These are phyloP conservation scores for Semnornis frantzii DNA, from an alignment of 2,113 vertebrate genomes.

Conservation along the genomic window DNA sequence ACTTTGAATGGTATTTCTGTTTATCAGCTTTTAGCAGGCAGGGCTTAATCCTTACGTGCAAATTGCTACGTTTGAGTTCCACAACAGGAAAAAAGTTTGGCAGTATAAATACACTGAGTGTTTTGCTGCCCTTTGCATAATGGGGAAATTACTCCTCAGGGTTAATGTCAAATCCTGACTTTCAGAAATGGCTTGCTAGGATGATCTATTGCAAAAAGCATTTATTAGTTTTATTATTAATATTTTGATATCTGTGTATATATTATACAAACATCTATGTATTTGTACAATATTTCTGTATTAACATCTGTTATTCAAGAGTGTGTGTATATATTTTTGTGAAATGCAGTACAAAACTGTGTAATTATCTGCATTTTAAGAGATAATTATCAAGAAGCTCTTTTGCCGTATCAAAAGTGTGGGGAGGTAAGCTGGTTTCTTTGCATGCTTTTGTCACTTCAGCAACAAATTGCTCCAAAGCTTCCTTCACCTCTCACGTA, in stretches of 20 bases:
- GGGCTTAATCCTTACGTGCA: background rate
- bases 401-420: background rate
- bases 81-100: background rate
- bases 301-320: background rate
- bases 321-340: background rate
- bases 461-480: background rate
- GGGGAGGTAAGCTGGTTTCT: background rate
- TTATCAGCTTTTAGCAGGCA: background rate
- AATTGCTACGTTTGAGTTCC: background rate
- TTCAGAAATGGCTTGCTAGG: background rate
- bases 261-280: background rate
- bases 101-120: background rate
- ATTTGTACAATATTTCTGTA: background rate
- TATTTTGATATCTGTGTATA: background rate
- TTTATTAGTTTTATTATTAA: background rate
- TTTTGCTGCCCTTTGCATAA: background rate
- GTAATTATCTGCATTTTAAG: background rate
- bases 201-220: background rate
- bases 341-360: background rate
- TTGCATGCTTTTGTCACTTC: background rate
- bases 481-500: background rate
- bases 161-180: background rate
- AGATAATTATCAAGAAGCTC: background rate
- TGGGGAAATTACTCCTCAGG: background rate
- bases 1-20: background rate